Evolutionary conservation across 37 sponge, comb jelly and placozoan species (phyloP).

Genomic region (Spongilla lacustris): DNA sequence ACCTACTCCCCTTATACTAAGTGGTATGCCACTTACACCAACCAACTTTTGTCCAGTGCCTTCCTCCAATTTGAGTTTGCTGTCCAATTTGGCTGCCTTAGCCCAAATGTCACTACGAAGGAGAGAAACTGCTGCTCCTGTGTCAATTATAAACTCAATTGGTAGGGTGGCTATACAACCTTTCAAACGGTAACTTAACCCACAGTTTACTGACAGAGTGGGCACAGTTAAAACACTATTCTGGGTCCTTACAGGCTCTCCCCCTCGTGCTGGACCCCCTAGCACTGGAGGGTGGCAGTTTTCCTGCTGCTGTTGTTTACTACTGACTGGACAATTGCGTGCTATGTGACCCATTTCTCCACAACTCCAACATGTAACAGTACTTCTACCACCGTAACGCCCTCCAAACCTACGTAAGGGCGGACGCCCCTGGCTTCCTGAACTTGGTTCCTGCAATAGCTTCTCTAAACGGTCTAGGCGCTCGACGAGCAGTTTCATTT

Average conservation of each 20-base stretch:
- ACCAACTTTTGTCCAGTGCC: constrained; percentile 10
- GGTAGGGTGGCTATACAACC: constrained; percentile 19
- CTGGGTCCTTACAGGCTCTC: constrained; percentile 2
- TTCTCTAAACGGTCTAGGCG: neutral
- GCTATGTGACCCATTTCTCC: neutral
- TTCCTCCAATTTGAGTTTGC: neutral
- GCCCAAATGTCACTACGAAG: constrained; percentile 33
- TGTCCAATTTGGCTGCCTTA: neutral
- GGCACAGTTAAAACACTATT: no score
- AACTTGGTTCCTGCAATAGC: neutral
- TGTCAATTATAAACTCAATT: constrained; percentile 15
- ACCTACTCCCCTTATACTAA: neutral
- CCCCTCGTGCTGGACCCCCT: neutral
- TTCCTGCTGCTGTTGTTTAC: constrained; percentile 4
- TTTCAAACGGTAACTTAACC: neutral
- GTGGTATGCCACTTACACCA: constrained; percentile 38
- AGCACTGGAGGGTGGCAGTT: neutral
- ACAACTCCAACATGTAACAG: constrained; percentile 8
- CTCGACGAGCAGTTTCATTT: neutral
- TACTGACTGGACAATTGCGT: neutral
- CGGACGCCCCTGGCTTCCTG: neutral
- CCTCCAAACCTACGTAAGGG: neutral
- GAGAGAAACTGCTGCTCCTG: constrained; percentile 39
- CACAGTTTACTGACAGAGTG: no score
- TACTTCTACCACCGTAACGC: neutral